Conservation (phyloP, 1,140 invertebrate genomes). For the Colletes latitarsis region DNA sequence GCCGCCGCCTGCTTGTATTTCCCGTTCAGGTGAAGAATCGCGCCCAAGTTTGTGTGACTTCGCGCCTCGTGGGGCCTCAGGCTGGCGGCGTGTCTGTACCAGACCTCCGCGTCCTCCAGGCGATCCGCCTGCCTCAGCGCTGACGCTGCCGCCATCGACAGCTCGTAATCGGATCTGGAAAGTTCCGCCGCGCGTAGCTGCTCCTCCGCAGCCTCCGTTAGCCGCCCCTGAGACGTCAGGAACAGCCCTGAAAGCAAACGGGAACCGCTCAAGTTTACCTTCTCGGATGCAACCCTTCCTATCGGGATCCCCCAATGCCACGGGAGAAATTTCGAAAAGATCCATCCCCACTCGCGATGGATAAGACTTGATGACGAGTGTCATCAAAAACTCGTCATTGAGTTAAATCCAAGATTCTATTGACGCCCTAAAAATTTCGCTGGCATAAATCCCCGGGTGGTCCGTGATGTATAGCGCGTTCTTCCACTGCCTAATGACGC, state of each 20-base stretch:
- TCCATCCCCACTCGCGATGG: too few species aligned
- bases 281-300: too few species aligned
- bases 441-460: background rate
- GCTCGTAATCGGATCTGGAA: slow-evolving; percentile 89
- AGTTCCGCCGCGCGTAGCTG: slow-evolving; percentile 89
- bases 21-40: slow-evolving; percentile 95
- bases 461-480: slow-evolving; percentile 1
- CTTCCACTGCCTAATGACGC: slow-evolving; percentile 39
- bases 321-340: too few species aligned
- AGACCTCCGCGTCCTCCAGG: slow-evolving; percentile 90
- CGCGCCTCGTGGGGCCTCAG: slow-evolving; percentile 91
- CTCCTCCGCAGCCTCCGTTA: slow-evolving; percentile 90
- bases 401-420: too few species aligned
- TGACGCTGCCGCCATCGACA: slow-evolving; percentile 92
- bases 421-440: too few species aligned
- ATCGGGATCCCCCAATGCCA: too few species aligned
- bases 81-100: slow-evolving; percentile 89
- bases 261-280: background rate
- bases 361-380: too few species aligned
- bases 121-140: slow-evolving; percentile 90
- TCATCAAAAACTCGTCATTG: too few species aligned
- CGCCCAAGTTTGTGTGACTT: slow-evolving; percentile 95
- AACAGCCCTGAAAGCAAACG: slow-evolving; percentile 89
- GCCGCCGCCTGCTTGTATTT: slow-evolving; percentile 92
- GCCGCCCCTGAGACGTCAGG: slow-evolving; percentile 87